These are phyloP conservation scores for Polymixis lichenea DNA, from an alignment of 2,888 invertebrate genomes.

Conservation along the genomic window DNA sequence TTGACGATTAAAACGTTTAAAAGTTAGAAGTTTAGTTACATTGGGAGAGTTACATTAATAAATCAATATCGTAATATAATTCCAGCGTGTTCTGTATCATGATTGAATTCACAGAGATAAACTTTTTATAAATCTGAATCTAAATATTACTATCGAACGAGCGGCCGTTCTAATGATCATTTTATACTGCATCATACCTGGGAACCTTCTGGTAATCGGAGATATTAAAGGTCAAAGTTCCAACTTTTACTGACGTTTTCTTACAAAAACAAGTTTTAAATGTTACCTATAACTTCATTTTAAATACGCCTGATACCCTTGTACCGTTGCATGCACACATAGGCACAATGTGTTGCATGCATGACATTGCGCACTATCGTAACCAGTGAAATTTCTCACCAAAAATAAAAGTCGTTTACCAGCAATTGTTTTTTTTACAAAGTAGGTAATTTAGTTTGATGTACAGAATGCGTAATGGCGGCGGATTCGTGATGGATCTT, in stretches of 20 bases:
- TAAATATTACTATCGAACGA: neutral
- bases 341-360: neutral
- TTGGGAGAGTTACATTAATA: too few relatives aligned
- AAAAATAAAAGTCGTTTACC: neutral
- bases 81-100: too few relatives aligned
- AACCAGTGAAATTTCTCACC: neutral
- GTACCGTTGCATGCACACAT: too few relatives aligned
- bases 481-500: neutral
- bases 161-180: neutral
- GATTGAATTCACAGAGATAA: neutral
- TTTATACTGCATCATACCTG: neutral
- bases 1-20: neutral
- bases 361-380: neutral
- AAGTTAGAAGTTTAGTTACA: neutral
- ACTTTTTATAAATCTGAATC: neutral
- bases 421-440: neutral
- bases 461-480: neutral
- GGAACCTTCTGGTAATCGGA: neutral
- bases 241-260: too few relatives aligned
- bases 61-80: too few relatives aligned
- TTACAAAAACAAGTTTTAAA: neutral
- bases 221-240: too few relatives aligned
- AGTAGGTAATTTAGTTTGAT: neutral
- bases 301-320: too few relatives aligned
- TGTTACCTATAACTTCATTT: neutral